Base-by-base conservation (phyloP, 2,888 invertebrate species). In the Bellardia pandia region DNA sequence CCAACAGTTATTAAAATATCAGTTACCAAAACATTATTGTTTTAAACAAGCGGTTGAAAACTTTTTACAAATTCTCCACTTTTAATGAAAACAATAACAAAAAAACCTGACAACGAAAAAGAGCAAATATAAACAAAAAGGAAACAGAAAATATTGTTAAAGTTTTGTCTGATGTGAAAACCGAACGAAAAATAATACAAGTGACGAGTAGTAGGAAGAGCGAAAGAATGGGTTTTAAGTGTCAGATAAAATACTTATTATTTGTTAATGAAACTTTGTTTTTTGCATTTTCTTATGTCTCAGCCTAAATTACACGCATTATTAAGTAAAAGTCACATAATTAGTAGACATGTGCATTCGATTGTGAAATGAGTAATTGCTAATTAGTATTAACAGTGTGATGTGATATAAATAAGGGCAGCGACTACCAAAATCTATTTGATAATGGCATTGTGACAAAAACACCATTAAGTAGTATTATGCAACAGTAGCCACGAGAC, bases 1-100 rank as follows among this genome's bases (percentile, higher is more conserved):
- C 58, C 40, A 79, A 69, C 62, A 79, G 79, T 79, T 79, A 71
- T 79, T 79, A 71, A 76, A 85, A 81, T 77, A 86, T 81, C 76
- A 77, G 66, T 81, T 76, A 69, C 76, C 60, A 58, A 62, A 76
- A 69, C 53, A 60, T 71, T 76, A 76, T 82, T 82, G 62, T 76
- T 53, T 76, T 64, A 53, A 76, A 60, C 60, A 62, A 62, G 48
- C 45, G 56, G 45, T 56, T 60, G 11, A 53, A 69, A 76, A 71
- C 42, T 76, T 83, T 75, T 72, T 13, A 53, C 51, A 69, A 14
- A 16, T 37, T 60, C 62, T 48, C 42, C 42, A 48, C 62, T 62
- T 60, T 62, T 62, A 62, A 60, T 74, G n/a, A 45, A 75, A 75
- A 40, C 42, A 42, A 14, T 2, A 11, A 16, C 40, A 56, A 14